Conservation (phyloP, 2,797 vertebrate species). For the Microchirus variegatus region DNA sequence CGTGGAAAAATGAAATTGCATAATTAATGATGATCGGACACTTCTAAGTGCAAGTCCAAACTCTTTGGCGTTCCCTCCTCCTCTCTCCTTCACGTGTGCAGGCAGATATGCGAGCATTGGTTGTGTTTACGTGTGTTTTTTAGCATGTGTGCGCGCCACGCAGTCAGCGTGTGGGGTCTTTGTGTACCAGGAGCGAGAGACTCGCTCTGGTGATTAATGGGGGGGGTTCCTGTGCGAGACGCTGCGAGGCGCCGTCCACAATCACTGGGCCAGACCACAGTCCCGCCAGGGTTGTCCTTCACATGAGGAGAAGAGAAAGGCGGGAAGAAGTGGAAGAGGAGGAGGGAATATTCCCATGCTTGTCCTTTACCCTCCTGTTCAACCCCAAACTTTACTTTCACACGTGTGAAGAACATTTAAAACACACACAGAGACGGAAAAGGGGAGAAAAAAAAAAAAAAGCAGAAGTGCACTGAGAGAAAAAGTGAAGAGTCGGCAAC, state of each 20-base stretch:
- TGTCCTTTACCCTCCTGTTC: conserved; percentile 62
- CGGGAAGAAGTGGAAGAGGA: conserved; percentile 62
- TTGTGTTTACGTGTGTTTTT: conserved; percentile 65
- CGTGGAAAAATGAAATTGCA: no score
- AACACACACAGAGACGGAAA: not conserved
- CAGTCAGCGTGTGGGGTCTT: conserved; percentile 80
- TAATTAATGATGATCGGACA: no score
- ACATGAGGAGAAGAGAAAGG: conserved; percentile 77
- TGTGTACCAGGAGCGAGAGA: conserved; percentile 76
- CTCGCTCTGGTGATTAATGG: conserved; percentile 85
- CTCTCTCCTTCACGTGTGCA: conserved; percentile 20
- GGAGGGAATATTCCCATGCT: conserved; percentile 54
- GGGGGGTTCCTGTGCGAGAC: conserved; percentile 81
- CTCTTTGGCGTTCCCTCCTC: conserved; percentile 78
- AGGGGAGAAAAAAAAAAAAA: no score
- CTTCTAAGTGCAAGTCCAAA: conserved; percentile 73
- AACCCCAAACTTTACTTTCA: conserved; percentile 47
- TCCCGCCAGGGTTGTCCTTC: conserved; percentile 82
- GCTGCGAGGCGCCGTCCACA: conserved; percentile 80
- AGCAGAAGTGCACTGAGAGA: conserved; percentile 36
- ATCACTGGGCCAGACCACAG: conserved; percentile 78
- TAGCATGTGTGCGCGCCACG: conserved; percentile 50
- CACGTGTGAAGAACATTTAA: conserved; percentile 35
- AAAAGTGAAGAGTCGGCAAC: conserved; percentile 65
- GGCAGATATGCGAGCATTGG: conserved; percentile 40